Conservation (phyloP, 1,140 invertebrate genomes). For the Heliconius eleuchia region DNA sequence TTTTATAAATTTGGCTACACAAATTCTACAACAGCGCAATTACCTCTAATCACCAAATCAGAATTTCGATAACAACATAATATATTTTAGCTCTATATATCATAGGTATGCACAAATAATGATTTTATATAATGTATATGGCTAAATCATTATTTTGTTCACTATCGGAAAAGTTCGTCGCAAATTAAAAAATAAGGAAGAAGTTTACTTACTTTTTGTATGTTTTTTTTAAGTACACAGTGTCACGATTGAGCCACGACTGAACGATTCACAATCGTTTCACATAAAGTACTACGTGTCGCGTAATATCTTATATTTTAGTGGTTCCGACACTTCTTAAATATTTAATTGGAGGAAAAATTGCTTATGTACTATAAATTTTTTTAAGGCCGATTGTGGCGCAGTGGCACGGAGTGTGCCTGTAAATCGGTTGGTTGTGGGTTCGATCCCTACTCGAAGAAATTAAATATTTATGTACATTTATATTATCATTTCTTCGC, state of each 20-base stretch:
- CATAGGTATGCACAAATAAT: background rate
- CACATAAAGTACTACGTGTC: background rate
- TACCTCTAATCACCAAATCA: background rate
- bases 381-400: too few relatives aligned
- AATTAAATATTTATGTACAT: too few relatives aligned
- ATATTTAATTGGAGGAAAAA: background rate
- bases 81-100: background rate
- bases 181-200: background rate
- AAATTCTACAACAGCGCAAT: background rate
- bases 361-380: background rate
- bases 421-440: too few relatives aligned
- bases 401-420: too few relatives aligned
- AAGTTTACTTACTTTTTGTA: constrained; percentile 15
- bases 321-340: background rate
- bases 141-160: background rate
- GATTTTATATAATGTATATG: background rate
- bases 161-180: background rate
- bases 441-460: too few relatives aligned
- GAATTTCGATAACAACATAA: background rate
- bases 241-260: constrained; percentile 7
- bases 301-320: background rate
- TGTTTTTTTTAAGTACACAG: constrained; percentile 17
- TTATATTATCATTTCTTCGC: too few relatives aligned
- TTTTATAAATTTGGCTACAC: background rate
- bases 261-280: background rate